Evolutionary conservation across 2,113 vertebrate species (phyloP).

Genomic region (Aegotheles bennettii): DNA sequence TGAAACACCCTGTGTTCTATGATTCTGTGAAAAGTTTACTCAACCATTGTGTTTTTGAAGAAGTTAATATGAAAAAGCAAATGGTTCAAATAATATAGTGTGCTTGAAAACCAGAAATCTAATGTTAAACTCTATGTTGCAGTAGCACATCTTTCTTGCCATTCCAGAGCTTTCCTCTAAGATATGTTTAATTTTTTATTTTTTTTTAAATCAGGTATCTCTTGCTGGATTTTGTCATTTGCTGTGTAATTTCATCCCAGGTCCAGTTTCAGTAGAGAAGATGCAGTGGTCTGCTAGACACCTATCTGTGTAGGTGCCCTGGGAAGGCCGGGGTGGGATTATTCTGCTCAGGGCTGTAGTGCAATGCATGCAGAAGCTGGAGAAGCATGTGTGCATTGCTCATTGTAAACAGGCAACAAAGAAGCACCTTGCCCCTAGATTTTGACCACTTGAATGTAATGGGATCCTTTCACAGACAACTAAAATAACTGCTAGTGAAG

Average conservation of each 20-base stretch:
- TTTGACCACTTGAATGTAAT: not conserved
- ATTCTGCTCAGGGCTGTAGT: not conserved
- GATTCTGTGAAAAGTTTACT: too few relatives aligned
- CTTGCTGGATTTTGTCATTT: not conserved
- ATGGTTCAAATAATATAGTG: not conserved
- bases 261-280: not conserved
- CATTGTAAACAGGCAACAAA: not conserved
- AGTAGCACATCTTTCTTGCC: not conserved
- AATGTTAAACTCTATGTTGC: not conserved
- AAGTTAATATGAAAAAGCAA: not conserved
- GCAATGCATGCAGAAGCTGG: not conserved
- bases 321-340: not conserved
- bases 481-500: not conserved
- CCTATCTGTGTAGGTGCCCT: accelerated
- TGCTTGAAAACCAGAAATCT: not conserved
- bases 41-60: not conserved
- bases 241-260: not conserved
- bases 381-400: not conserved
- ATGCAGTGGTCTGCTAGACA: not conserved
- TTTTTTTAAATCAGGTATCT: not conserved
- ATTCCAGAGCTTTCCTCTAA: not conserved
- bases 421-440: not conserved
- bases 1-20: too few relatives aligned
- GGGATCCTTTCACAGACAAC: not conserved
- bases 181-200: not conserved